Evolutionary conservation across 1,140 invertebrate genomes (phyloP), one percentile per base, ranked within the genome.

Genomic region (Trypoxylus dichotomus): DNA sequence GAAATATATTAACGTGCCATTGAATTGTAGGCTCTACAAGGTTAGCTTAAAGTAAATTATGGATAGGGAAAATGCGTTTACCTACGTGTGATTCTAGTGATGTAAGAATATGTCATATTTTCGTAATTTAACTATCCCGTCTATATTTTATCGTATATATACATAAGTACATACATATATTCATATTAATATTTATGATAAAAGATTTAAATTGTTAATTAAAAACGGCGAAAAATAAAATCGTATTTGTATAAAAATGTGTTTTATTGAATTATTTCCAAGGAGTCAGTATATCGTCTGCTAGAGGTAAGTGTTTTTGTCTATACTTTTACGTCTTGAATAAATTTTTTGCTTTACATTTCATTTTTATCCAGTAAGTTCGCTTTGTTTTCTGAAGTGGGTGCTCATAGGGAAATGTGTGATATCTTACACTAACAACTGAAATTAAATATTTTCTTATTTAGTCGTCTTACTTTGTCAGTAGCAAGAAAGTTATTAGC

Each of bases 131-230:
- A 63, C 25, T 19, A 24, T 63, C 60, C 60, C 60, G 60, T 21
- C 60, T 63, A 63, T 63, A 63, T 63, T 63, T 63, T 19, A 63
- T 63, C 60, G 19, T 63, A 63, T 24, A 63, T 24, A 63, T 37
- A n/a, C n/a, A n/a, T n/a, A 41, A 6, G 11, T 41, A 41, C 11
- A 42, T 58, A 63, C 60, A 63, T 63, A 63, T 24, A 63, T 63
- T 63, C 60, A 63, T 63, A 63, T 63, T 63, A 63, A 63, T 63
- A 63, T 63, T 63, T 63, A 63, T 63, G 60, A 63, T 63, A 63
- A 63, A 63, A 63, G 21, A 63, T 63, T 63, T 63, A 63, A 63
- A 19, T 63, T 63, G 60, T 63, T 63, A 63, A 63, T 63, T 63
- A 63, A 63, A 58, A 58, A 58, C 5, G 60, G 60, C 60, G 60